Evolutionary conservation across 2,888 invertebrate species (phyloP).

Genomic region (Girardia tigrina): DNA sequence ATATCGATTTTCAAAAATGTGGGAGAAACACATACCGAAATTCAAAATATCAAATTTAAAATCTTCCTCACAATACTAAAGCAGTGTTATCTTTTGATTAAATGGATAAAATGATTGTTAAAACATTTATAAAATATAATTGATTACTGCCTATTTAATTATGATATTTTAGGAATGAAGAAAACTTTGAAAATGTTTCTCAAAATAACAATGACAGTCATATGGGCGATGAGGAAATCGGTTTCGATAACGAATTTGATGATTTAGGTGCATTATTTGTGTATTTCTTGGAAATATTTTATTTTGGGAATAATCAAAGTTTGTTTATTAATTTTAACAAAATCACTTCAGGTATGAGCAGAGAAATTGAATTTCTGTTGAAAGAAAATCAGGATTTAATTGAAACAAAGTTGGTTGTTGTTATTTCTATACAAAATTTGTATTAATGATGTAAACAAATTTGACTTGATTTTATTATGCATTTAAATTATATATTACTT

Average conservation of each 20-base stretch:
- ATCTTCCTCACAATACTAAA: too few species aligned
- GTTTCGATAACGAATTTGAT: background rate
- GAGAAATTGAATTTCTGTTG: constrained; percentile 66
- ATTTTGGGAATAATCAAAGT: too few species aligned
- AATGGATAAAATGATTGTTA: too few species aligned
- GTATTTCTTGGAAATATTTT: too few species aligned
- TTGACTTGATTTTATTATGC: too few species aligned
- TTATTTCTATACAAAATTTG: background rate
- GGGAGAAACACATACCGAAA: too few species aligned
- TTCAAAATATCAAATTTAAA: too few species aligned
- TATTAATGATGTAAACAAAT: background rate
- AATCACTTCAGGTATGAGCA: constrained; percentile 32
- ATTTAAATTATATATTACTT: too few species aligned
- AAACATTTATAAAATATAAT: too few species aligned
- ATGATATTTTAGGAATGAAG: background rate
- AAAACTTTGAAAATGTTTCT: background rate
- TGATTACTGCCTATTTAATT: too few species aligned
- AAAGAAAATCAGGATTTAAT: constrained; percentile 94
- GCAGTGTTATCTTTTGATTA: too few species aligned
- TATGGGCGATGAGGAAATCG: background rate
- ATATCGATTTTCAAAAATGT: too few species aligned
- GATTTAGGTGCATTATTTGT: background rate
- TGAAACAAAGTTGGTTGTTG: constrained; percentile 74
- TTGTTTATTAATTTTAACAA: background rate
- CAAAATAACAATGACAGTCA: background rate